Conservation (phyloP, 2,113 vertebrate species). For the Oncorhynchus kisutch region DNA sequence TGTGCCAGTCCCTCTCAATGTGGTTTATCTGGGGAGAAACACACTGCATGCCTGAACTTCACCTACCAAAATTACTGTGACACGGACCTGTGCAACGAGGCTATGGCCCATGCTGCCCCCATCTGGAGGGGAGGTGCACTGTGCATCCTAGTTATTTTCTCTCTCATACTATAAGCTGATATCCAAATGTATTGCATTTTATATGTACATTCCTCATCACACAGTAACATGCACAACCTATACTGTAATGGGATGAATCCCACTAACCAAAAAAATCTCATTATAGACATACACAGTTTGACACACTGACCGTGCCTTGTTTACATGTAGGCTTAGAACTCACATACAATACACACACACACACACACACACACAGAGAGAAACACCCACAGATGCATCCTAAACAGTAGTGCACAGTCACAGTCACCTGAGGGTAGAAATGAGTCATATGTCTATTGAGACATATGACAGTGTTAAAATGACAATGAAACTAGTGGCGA, state of each 20-base stretch:
- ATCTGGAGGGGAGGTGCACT: constrained; percentile 36
- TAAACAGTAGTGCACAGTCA: neutral
- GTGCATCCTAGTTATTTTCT: constrained; percentile 36
- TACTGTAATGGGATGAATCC: neutral
- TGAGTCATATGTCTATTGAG: neutral
- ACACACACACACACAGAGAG: neutral
- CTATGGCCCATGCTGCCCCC: constrained; percentile 16
- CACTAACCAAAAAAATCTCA: neutral
- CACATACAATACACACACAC: neutral
- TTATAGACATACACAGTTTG: neutral
- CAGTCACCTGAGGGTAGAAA: neutral
- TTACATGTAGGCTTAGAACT: neutral
- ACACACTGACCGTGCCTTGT: neutral
- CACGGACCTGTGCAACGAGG: constrained; percentile 72
- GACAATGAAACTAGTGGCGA: neutral
- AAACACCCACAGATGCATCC: neutral
- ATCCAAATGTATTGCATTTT: neutral
- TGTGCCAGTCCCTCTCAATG: constrained; percentile 69
- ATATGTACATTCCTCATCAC: neutral
- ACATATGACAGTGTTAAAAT: neutral
- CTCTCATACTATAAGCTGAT: constrained; percentile 56
- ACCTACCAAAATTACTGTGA: constrained; percentile 72
- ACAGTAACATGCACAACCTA: neutral
- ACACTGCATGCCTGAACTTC: constrained; percentile 64
- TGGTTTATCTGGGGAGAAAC: constrained; percentile 59